Conservation (phyloP, 2,888 invertebrate genomes). For the Perizoma affinitatum region DNA sequence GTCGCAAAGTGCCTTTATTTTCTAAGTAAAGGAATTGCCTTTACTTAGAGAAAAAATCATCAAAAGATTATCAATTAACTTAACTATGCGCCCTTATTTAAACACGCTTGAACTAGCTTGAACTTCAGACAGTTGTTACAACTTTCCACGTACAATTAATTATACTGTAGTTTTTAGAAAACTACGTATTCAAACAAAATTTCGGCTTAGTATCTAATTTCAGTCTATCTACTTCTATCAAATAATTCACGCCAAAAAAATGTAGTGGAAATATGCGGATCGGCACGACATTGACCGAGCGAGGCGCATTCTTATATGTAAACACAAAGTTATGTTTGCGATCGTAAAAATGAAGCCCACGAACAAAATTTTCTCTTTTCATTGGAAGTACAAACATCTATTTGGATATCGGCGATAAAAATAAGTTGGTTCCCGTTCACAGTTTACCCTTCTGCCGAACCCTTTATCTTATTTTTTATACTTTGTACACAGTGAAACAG, state of each 20-base stretch:
- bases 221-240: conserved; percentile 29
- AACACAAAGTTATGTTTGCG: conserved; percentile 46
- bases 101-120: too few species aligned
- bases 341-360: conserved; percentile 29
- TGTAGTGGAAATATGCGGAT: conserved; percentile 45
- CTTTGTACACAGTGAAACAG: conserved; percentile 23
- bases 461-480: conserved; percentile 45
- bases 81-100: too few species aligned
- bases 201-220: conserved; percentile 14
- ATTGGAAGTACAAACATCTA: conserved; percentile 30
- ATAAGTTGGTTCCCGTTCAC: conserved; percentile 40
- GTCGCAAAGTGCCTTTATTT: too few species aligned
- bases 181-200: conserved; percentile 18
- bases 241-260: conserved; percentile 45
- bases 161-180: too few species aligned
- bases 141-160: too few species aligned
- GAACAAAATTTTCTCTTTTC: conserved; percentile 28
- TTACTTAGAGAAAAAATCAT: too few species aligned
- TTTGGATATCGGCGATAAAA: conserved; percentile 36
- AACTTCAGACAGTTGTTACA: too few species aligned
- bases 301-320: conserved; percentile 47
- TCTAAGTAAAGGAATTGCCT: too few species aligned
- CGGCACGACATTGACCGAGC: conserved; percentile 49
- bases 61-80: too few species aligned
- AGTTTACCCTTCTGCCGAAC: conserved; percentile 43